Evolutionary conservation across 2,888 invertebrate genomes (phyloP).

Genomic region (Acanthosepion esculentum): DNA sequence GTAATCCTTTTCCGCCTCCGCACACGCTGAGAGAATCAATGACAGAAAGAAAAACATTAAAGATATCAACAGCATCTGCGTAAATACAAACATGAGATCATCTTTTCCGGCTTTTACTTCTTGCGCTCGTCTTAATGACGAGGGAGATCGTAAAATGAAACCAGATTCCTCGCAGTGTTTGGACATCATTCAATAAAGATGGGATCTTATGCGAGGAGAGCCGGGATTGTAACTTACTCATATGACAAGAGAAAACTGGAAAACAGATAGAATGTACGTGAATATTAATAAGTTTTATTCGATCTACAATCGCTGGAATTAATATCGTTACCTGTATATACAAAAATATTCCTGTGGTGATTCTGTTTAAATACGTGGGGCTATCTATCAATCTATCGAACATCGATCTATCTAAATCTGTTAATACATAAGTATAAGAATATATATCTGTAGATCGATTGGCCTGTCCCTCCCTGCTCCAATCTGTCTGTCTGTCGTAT

Average conservation of each 20-base stretch:
- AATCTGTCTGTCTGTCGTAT: too few species aligned
- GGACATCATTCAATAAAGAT: neutral
- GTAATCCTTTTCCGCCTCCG: neutral
- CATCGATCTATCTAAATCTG: too few species aligned
- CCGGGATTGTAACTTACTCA: neutral
- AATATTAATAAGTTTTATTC: neutral
- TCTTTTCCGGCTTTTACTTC: neutral
- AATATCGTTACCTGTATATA: too few species aligned
- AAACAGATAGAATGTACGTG: neutral
- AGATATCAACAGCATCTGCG: neutral
- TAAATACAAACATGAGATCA: neutral
- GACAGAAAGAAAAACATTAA: neutral
- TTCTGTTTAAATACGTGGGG: too few species aligned
- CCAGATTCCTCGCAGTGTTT: neutral
- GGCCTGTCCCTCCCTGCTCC: too few species aligned
- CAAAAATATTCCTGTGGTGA: too few species aligned
- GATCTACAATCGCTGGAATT: neutral
- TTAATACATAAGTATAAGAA: too few species aligned
- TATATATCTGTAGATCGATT: too few species aligned
- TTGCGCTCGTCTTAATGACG: neutral
- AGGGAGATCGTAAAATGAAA: neutral
- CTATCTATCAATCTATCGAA: too few species aligned
- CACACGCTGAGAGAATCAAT: neutral
- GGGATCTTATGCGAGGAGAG: neutral
- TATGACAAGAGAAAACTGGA: neutral